Evolutionary conservation across 2,113 vertebrate genomes (phyloP).

Genomic region (Planiliza haematocheilus): DNA sequence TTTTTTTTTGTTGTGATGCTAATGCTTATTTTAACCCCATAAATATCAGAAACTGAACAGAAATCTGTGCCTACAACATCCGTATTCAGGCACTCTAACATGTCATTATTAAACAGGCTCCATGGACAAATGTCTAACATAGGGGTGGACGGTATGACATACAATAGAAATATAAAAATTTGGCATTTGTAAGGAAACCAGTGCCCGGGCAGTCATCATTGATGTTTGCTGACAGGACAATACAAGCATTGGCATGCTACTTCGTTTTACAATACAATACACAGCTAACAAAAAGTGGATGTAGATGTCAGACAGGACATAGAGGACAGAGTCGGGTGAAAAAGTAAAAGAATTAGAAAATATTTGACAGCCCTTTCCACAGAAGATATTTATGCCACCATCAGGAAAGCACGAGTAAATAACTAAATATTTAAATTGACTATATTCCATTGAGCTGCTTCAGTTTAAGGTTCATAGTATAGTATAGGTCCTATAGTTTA

Average conservation of each 20-base stretch:
- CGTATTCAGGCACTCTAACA: constrained; percentile 13
- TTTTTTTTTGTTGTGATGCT: background rate
- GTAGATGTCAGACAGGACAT: background rate
- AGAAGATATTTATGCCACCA: too few species aligned
- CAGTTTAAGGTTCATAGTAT: too few species aligned
- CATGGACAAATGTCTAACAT: constrained; percentile 1
- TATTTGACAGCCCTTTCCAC: too few species aligned
- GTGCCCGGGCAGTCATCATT: constrained; percentile 1
- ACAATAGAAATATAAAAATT: constrained; percentile 12
- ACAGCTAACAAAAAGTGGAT: background rate
- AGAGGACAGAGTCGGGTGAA: background rate
- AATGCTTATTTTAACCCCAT: background rate
- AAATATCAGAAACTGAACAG: background rate
- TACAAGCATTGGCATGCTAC: background rate
- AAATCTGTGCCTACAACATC: constrained; percentile 3
- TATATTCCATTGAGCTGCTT: too few species aligned
- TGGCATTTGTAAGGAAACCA: background rate
- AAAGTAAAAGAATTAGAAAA: background rate
- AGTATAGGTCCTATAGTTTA: too few species aligned
- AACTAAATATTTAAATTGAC: background rate
- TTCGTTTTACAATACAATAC: constrained; percentile 4
- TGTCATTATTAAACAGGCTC: constrained; percentile 10
- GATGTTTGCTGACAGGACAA: background rate
- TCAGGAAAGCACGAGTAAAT: too few species aligned
- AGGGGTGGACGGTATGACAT: constrained; percentile 15